Conservation (phyloP, 2,113 vertebrate genomes). For the Proteles cristata region DNA sequence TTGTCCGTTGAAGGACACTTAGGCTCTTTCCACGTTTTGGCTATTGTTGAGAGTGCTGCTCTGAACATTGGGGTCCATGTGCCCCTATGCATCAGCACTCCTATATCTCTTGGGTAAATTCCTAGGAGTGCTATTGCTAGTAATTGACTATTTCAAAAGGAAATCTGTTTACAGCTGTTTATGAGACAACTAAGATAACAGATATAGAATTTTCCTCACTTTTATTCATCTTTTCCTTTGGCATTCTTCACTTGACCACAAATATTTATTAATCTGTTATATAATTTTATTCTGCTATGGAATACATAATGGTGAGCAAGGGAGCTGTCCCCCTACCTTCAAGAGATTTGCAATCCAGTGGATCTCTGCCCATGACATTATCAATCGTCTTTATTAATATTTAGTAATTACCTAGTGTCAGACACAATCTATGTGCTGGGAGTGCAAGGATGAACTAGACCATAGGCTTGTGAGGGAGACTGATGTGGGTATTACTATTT, state of each 20-base stretch:
- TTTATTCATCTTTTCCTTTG: slow-evolving; percentile 5
- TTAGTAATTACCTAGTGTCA: not conserved
- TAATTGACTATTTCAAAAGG: not conserved
- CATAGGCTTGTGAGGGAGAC: not conserved
- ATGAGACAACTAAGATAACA: not conserved
- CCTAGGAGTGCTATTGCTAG: too few species aligned
- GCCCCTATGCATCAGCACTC: too few species aligned
- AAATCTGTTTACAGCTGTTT: not conserved
- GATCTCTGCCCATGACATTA: not conserved
- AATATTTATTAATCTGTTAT: not conserved
- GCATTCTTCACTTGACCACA: not conserved
- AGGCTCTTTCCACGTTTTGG: too few species aligned
- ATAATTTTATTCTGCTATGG: not conserved
- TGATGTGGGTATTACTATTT: not conserved
- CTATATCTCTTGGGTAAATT: too few species aligned
- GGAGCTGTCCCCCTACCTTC: not conserved
- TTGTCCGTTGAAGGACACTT: too few species aligned
- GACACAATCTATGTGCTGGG: not conserved
- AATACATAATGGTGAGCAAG: not conserved
- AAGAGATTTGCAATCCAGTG: not conserved
- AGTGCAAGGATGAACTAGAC: not conserved
- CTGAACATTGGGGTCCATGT: too few species aligned
- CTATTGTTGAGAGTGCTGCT: too few species aligned
- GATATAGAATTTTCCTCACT: not conserved
- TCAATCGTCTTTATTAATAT: not conserved